Conservation (phyloP, 2,113 vertebrate species). For the Origma solitaria region DNA sequence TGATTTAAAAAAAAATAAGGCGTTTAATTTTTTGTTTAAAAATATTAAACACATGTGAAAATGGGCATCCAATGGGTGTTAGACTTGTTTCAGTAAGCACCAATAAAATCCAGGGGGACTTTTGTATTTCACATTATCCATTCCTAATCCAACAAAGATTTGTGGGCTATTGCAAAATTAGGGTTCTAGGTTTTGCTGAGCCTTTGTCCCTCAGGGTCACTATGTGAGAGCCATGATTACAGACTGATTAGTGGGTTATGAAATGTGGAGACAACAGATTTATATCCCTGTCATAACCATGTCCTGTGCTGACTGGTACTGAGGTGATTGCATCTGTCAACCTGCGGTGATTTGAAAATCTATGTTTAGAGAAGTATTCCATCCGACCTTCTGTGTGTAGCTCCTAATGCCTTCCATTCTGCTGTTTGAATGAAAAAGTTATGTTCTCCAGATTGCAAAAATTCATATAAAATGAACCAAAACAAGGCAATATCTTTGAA, state of each 20-base stretch:
- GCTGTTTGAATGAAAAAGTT: not conserved
- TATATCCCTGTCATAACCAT: not conserved
- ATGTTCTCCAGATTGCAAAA: not conserved
- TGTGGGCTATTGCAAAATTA: not conserved
- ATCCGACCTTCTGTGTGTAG: not conserved
- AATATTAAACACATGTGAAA: not conserved
- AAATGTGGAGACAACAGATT: not conserved
- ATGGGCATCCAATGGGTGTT: not conserved
- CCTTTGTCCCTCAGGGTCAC: not conserved
- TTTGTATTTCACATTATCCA: not conserved
- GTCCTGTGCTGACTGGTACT: not conserved
- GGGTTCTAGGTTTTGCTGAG: not conserved
- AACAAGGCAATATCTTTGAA: not conserved
- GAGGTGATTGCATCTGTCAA: not conserved
- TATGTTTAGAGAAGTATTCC: not conserved
- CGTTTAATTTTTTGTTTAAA: no score
- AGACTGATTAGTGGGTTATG: accelerated
- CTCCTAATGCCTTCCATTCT: not conserved
- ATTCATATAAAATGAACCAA: not conserved
- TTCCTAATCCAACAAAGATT: not conserved
- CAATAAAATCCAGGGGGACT: not conserved
- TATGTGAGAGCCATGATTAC: not conserved
- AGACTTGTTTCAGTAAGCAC: not conserved
- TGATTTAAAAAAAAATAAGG: not conserved
- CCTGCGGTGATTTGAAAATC: not conserved